phyloP scores from a whole-genome alignment of 2,797 vertebrate genomes.

The Etheostoma perlongum region DNA sequence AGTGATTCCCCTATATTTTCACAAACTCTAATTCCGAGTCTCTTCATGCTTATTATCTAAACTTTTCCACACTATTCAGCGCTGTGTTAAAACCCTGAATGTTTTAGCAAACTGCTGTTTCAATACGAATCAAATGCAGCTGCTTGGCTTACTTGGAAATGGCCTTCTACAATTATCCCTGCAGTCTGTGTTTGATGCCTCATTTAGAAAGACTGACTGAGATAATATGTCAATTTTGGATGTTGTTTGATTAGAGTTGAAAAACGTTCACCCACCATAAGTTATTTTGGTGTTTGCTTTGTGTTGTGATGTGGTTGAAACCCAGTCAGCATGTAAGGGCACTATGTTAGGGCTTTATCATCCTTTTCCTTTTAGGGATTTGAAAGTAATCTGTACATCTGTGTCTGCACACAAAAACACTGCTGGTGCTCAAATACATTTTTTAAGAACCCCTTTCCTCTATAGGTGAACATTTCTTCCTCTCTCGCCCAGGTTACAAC shows the following conservation, averaged over 20 bases:
- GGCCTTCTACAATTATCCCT: constrained; percentile 31
- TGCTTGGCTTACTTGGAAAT: constrained; percentile 10
- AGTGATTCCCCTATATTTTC: constrained; percentile 16
- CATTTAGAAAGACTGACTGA: constrained; percentile 24
- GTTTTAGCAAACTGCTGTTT: constrained; percentile 40
- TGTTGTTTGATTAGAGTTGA: constrained; percentile 3
- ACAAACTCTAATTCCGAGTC: constrained; percentile 18
- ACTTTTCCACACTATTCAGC: constrained; percentile 41
- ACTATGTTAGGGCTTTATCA: not conserved
- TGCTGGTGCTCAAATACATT: no score
- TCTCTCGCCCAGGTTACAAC: constrained; percentile 85
- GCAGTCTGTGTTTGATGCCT: constrained; percentile 18
- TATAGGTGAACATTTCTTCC: not conserved
- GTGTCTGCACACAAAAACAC: no score
- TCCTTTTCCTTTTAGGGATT: not conserved
- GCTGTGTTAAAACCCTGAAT: constrained; percentile 7
- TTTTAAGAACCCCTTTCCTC: not conserved
- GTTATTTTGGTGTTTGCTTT: constrained; percentile 15
- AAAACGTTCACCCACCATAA: not conserved
- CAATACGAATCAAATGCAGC: constrained; percentile 27
- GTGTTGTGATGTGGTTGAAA: not conserved
- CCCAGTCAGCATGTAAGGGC: not conserved
- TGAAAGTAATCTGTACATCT: not conserved
- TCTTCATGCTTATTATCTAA: constrained; percentile 11
- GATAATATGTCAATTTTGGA: constrained; percentile 11